Conservation (phyloP, 2,797 vertebrate species). For the Apodemus agrarius region DNA sequence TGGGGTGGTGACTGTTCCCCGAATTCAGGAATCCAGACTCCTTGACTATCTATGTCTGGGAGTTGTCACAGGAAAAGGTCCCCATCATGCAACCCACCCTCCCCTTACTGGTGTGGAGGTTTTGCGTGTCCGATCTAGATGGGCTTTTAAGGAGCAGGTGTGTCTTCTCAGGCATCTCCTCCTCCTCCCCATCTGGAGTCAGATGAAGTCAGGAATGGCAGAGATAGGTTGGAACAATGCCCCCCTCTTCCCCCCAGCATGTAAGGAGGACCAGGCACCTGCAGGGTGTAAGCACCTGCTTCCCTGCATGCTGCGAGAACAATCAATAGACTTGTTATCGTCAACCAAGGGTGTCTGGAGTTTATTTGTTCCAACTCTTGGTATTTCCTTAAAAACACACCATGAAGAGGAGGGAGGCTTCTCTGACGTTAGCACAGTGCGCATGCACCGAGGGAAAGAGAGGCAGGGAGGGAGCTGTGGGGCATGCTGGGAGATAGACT, state of each 20-base stretch:
- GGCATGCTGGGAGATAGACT: background rate
- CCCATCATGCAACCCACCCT: fast-evolving
- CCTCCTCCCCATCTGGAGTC: background rate
- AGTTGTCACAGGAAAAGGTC: background rate
- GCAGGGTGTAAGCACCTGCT: background rate
- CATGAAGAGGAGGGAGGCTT: background rate
- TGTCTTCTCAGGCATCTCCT: background rate
- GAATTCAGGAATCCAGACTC: background rate
- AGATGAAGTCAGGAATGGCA: background rate
- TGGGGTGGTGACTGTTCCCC: background rate
- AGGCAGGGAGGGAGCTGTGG: background rate
- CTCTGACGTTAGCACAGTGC: background rate
- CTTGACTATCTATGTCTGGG: background rate
- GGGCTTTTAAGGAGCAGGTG: background rate
- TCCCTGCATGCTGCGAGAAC: background rate
- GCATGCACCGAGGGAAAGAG: too few species aligned
- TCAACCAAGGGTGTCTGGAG: background rate
- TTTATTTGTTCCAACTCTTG: background rate
- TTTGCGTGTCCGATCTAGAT: fast-evolving
- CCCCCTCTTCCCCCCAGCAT: background rate
- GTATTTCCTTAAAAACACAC: background rate
- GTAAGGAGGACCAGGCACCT: fast-evolving
- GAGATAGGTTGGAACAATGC: background rate
- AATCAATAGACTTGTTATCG: constrained; percentile 19
- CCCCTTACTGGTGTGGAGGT: background rate